Base-by-base conservation (phyloP, 2,797 vertebrate genomes). In the Anableps anableps region DNA sequence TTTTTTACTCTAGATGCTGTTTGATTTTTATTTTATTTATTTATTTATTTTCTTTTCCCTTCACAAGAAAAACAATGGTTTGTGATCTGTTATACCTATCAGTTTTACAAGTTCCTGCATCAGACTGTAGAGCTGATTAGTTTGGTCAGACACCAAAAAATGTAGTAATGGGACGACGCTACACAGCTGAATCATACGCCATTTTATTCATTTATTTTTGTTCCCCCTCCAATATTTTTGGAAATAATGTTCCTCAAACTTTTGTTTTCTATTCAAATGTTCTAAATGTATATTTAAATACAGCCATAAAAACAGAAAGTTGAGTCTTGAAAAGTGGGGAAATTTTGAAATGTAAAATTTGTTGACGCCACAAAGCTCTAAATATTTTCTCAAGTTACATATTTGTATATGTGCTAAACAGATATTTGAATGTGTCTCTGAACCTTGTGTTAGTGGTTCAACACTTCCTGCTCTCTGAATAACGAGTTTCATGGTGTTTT, bases 141-240 rank as follows among this genome's bases (percentile, higher is more conserved):
- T n/a, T 11, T n/a, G 55, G 1, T 29, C 11, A 5, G 55, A 29
- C 6, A 6, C 5, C 21, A 23, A 51, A 23, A 21, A 6, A 38
- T 21, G 7, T 41, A 43, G 10, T 11, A n/a, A 70, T 43, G 26
- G 0, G 16, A 21, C 9, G n/a, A 26, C 43, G 23, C 21, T 13
- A 14, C 66, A 70, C 36, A 10, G 1, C 23, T 70, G 4, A 70
- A 16, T 66, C 17, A 41, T 26, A 55, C 23, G 23, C 1, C 38
- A 26, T 26, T 2, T 3, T 21, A 10, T 19, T 0, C 2, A 0
- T 23, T 21, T 23, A 0, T 51, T 21, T 51, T 8, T 53, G n/a
- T n/a, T n/a, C n/a, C n/a, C n/a, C n/a, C n/a, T 0, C 4, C 9
- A 66, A 23, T 21, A 26, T 14, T n/a, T 70, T 21, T 64, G 2